Evolutionary conservation across 2,113 vertebrate genomes (phyloP).

Genomic region (Austrofundulus limnaeus): DNA sequence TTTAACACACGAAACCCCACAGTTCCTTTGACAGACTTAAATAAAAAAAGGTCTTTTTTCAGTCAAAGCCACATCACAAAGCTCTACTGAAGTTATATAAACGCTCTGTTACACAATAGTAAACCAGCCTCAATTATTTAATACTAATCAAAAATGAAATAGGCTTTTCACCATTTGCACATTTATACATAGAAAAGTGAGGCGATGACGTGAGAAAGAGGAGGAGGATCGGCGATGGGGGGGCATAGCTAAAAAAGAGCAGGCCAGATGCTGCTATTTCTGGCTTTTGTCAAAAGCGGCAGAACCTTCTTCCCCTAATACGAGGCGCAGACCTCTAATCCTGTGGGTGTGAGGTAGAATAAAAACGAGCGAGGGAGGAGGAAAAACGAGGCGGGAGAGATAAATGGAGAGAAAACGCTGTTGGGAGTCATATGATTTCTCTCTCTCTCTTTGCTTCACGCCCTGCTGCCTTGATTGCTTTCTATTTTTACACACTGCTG

Average conservation of each 20-base stretch:
- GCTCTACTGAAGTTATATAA: conserved; percentile 64
- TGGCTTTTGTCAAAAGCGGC: conserved; percentile 67
- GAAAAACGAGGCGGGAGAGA: conserved; percentile 67
- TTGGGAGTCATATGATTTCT: conserved; percentile 76
- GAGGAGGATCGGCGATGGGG: conserved; percentile 41
- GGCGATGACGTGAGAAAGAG: conserved; percentile 47
- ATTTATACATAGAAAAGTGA: conserved; percentile 37
- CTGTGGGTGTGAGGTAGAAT: conserved; percentile 74
- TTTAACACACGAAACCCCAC: conserved; percentile 27
- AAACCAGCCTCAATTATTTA: conserved; percentile 67
- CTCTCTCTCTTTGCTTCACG: conserved; percentile 65
- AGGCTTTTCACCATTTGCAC: conserved; percentile 32
- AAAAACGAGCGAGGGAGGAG: conserved; percentile 67
- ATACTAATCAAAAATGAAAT: conserved; percentile 63
- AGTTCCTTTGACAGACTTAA: conserved; percentile 35
- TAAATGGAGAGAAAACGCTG: conserved; percentile 77
- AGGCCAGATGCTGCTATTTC: conserved; percentile 75
- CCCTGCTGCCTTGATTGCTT: conserved; percentile 81
- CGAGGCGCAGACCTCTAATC: conserved; percentile 71
- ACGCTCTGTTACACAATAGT: conserved; percentile 64
- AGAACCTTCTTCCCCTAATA: conserved; percentile 71
- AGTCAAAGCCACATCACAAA: conserved; percentile 38
- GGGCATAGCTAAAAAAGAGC: conserved; percentile 56
- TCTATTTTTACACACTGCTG: conserved; percentile 83
- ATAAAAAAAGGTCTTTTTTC: conserved; percentile 44